Evolutionary conservation across 2,888 invertebrate species (phyloP).

Genomic region (Sympetrum striolatum): DNA sequence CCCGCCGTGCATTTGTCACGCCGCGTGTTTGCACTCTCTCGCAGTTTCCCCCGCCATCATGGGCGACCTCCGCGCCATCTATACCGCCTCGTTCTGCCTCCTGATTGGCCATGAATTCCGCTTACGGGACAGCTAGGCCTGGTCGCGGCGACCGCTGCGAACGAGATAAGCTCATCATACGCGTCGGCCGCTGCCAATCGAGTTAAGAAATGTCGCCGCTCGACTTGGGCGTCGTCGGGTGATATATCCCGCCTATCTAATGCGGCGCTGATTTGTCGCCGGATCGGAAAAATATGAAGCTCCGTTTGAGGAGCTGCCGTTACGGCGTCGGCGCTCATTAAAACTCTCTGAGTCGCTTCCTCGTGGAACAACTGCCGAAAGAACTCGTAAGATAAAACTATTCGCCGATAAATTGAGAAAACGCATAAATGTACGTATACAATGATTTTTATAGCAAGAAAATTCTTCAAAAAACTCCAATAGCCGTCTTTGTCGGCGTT

Average conservation of each 20-base stretch:
- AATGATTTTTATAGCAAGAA: too few relatives aligned
- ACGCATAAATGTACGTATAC: too few relatives aligned
- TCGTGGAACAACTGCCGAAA: too few relatives aligned
- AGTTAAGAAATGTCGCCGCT: background rate
- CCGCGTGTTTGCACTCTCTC: background rate
- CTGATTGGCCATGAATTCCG: conserved; percentile 11
- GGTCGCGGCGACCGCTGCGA: background rate
- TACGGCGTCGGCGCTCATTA: background rate
- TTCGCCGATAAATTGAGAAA: too few relatives aligned
- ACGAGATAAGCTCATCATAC: background rate
- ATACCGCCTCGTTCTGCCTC: background rate
- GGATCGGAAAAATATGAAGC: too few relatives aligned
- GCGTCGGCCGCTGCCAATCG: background rate
- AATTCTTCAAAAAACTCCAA: too few relatives aligned
- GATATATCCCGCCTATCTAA: background rate
- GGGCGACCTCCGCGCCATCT: background rate
- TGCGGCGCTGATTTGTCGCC: background rate
- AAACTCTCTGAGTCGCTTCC: too few relatives aligned
- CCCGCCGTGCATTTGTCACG: conserved; percentile 40
- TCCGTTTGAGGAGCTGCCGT: background rate
- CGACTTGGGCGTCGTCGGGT: background rate
- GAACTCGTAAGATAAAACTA: too few relatives aligned
- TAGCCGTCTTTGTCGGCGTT: too few relatives aligned
- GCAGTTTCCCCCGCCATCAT: background rate
- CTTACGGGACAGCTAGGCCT: background rate